Evolutionary conservation across 2,113 vertebrate genomes (phyloP).

Genomic region (Zosterops japonicus): DNA sequence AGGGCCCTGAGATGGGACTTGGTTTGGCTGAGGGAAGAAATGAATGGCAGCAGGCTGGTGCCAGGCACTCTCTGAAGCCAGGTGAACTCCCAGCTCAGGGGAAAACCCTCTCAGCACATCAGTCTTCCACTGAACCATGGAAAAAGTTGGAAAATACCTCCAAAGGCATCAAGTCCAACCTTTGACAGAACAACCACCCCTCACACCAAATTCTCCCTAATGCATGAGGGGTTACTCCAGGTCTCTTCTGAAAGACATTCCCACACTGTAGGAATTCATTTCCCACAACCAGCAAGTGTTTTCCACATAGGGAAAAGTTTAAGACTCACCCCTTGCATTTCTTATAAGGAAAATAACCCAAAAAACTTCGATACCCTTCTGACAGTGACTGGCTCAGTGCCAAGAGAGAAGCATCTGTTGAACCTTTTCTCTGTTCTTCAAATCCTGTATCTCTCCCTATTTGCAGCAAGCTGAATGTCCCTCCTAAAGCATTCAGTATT

Average conservation of each 20-base stretch:
- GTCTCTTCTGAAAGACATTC: neutral
- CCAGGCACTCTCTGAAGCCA: neutral
- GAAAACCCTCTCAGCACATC: neutral
- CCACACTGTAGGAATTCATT: too few species aligned
- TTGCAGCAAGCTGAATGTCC: too few species aligned
- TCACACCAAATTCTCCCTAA: neutral
- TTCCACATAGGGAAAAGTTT: too few species aligned
- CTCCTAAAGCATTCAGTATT: too few species aligned
- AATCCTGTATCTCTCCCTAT: too few species aligned
- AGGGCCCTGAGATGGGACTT: neutral
- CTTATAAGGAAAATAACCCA: too few species aligned
- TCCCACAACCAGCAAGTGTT: too few species aligned
- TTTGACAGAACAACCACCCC: rapidly evolving
- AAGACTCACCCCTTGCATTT: too few species aligned
- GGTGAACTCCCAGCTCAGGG: neutral
- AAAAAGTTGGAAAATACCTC: neutral
- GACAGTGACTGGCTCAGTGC: too few species aligned
- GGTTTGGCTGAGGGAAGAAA: neutral
- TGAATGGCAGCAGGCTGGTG: neutral
- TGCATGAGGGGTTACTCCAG: neutral
- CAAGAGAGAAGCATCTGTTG: too few species aligned
- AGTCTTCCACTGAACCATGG: neutral
- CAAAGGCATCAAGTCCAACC: neutral
- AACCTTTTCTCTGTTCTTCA: too few species aligned
- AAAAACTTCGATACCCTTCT: too few species aligned